Base-by-base conservation (phyloP, 2,797 vertebrate genomes). In the Premnoplex brunnescens region DNA sequence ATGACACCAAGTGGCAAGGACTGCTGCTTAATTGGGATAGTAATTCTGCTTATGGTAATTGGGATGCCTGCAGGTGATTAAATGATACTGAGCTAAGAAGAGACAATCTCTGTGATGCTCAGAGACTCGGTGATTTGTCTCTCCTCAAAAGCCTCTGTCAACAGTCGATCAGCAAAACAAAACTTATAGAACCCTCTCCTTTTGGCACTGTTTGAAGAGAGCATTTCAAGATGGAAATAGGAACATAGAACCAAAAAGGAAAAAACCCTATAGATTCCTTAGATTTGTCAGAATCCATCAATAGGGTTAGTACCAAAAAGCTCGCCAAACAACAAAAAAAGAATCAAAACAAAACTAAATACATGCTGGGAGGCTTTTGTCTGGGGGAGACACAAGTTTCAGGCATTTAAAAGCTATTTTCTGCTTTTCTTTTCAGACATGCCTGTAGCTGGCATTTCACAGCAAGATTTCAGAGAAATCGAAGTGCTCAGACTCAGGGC, bases 21-120 rank as follows among this genome's bases (percentile, higher is more conserved):
- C 91, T 97, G 94, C 87, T 91, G 93, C 95, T 97, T 98, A 97
- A 97, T 96, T 97, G 96, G 96, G 95, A 94, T 95, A 94, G 92
- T 96, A 97, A 98, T 98, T 97, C 78, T 95, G 91, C 88, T 96
- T 97, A 95, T 95, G 87, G 94, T 97, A 97, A 97, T 95, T 97
- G 95, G 93, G 88, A 96, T 96, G 97, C 97, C 97, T 96, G 96
- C 89, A 96, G 86, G 93, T 97, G 96, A 97, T 97, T 97, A 97
- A 94, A 94, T 77, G 88, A 92, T 93, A 89, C 68, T 93, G 84
- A 96, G 92, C 96, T 87, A 87, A 88, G 89, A 85, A 85, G 95
- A 96, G 30, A 69, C 67, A 67, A 68, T 93, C 87, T 95, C 95
- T 39, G 63, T 46, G 85, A 97, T 94, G 73, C 89, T 96, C 86